Base-by-base conservation (phyloP, 2,797 vertebrate species). In the Poeciliopsis gracilis region DNA sequence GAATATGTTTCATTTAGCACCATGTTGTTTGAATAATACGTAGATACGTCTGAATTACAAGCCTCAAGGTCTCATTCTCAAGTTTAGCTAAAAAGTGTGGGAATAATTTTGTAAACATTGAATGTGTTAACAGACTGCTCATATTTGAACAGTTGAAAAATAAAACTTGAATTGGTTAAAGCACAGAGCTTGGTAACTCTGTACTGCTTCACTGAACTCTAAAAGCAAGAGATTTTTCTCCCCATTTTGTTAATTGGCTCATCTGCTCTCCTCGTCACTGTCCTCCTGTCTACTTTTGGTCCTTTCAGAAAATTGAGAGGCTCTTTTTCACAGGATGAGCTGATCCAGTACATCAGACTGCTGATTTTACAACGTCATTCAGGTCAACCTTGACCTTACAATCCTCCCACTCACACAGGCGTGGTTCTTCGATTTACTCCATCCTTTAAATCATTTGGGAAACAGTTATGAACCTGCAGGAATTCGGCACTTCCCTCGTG, bases 391-490 rank as follows among this genome's bases (percentile, higher is more conserved):
- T 15, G 0, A 73, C 16, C 55, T 70, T 69, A 6, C n/a, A 28
- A n/a, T 15, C 1, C 16, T 3, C 49, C 16, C 38, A 0, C 82
- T 96, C 97, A 99, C 91, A 99, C 98, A 0, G 98, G 98, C 0
- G 98, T 99, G 0, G 98, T 99, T 94, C 98, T 96, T 90, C 97
- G 96, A 91, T 97, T 99, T 83, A 97, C 95, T 47, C 96, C 96
- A 61, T 98, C 98, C 88, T 99, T 98, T 82, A 98, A 93, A 81
- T 99, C 98, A 77, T 97, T 98, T 86, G 97, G 96, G 85, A 99
- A 98, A 95, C 99, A 99, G 95, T 99, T 98, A 87, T 98, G 98
- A 81, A 98, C 97, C 94, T 99, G 98, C 82, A 99, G 96, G 87
- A 99, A 99, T 81, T 97, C 96, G 0, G 92, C 94, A 8, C 97